Percentiles rank a stretch among this genome's conserved stretches.
Evolutionary conservation across 2,888 invertebrate genomes (phyloP).

Genomic region (Clunio marinus): DNA sequence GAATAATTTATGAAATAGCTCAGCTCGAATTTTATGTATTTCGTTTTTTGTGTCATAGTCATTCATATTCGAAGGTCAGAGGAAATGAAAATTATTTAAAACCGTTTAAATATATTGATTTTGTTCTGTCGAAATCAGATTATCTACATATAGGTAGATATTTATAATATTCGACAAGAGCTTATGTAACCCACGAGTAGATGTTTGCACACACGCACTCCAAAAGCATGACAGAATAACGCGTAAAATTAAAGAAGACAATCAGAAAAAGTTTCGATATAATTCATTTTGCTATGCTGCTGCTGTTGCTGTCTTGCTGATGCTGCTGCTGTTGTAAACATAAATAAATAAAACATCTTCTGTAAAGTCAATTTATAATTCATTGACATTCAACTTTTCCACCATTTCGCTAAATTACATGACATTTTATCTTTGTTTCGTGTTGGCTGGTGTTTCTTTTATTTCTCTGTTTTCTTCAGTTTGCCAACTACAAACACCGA

Average conservation of each 20-base stretch:
- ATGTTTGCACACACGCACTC: constrained; percentile 10
- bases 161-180: too few relatives aligned
- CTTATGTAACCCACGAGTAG: neutral
- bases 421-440: constrained; percentile 26
- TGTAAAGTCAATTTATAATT: constrained; percentile 22
- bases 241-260: constrained; percentile 6
- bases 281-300: too few relatives aligned
- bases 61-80: constrained; percentile 6
- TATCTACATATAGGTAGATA: too few relatives aligned
- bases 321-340: neutral
- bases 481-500: neutral
- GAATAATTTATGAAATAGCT: constrained; percentile 6
- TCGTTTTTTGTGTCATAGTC: constrained; percentile 4
- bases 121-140: constrained; percentile 1
- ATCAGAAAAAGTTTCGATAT: neutral
- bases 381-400: constrained; percentile 1
- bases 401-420: constrained; percentile 26
- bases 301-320: too few relatives aligned
- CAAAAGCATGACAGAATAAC: too few relatives aligned
- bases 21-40: neutral
- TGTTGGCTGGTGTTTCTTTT: neutral
- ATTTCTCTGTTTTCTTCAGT: neutral
- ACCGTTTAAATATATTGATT: neutral
- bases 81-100: neutral
- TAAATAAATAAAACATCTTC: constrained; percentile 12